Base-by-base conservation (phyloP, 1,140 invertebrate species). In the Lepidurus arcticus region DNA sequence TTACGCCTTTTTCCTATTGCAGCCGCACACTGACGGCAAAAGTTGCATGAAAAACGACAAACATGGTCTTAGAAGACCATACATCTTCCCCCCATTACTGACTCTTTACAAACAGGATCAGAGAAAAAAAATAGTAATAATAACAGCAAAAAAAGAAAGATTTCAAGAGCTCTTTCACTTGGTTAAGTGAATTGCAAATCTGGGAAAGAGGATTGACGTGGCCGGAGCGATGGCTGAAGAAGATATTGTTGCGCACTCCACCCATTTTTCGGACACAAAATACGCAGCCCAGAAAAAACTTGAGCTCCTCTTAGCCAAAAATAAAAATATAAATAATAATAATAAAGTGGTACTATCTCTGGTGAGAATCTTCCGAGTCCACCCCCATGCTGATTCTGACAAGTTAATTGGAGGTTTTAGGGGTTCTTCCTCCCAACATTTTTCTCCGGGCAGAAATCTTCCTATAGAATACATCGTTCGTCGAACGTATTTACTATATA, bases 311-410 rank as follows among this genome's bases (percentile, higher is more conserved):
- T 65, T 65, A 65, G 13, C 53, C 21, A 7, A 21, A 65, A 65
- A 65, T n/a, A 65, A n/a, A 65, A 65, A 7, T n/a, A 65, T 1
- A 7, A 65, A 34, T 34, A 34, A 34, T 34, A 34, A 34, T 34
- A 34, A 34, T 34, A 65, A 65, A 65, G 53, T 65, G 53, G 16
- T 16, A 16, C 21, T 65, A 65, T 65, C 53, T 65, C 53, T 21
- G 21, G 53, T 16, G 16, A 65, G 21, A 21, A 65, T 65, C 53
- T 65, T 21, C 53, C 21, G n/a, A 65, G 53, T 65, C 53, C 53
- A 65, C 53, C 53, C 53, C 53, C 53, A 65, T 65, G 53, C 53
- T 65, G 53, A 65, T 65, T 65, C 53, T 65, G 53, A 65, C 53
- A 65, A 65, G 53, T 65, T 65, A 65, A 65, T 65, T 65, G 53